Percentiles rank a stretch among this genome's conserved stretches.
phyloP scores from a whole-genome alignment of 2,888 invertebrate species.

The Bursaphelenchus okinawaensis region DNA sequence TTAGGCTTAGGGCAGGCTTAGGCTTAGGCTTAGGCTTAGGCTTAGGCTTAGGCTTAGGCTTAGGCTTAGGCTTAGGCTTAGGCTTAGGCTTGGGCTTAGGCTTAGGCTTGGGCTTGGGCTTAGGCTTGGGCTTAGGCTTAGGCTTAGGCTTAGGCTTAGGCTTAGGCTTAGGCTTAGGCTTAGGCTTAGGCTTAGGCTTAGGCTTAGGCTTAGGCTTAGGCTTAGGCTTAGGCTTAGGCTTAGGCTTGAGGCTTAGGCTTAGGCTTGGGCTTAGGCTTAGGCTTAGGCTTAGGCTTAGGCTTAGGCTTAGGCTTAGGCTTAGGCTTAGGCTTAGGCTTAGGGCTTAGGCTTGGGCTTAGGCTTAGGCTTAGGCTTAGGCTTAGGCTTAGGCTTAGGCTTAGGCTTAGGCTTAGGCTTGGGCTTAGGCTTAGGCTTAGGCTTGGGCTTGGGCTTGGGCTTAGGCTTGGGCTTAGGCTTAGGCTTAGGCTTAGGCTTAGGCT shows the following conservation, averaged over 20 bases:
- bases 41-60: neutral
- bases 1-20: slow-evolving; percentile 1
- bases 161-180: slow-evolving; percentile 7
- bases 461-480: neutral
- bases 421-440: neutral
- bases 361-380: neutral
- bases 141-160: slow-evolving; percentile 5
- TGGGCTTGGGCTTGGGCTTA: neutral
- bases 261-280: neutral
- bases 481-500: no score
- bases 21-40: neutral
- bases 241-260: neutral
- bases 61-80: neutral
- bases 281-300: slow-evolving; percentile 1
- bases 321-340: slow-evolving; percentile 1
- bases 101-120: neutral
- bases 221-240: slow-evolving; percentile 8
- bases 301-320: slow-evolving; percentile 1
- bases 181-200: slow-evolving; percentile 3
- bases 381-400: neutral
- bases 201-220: slow-evolving; percentile 6
- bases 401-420: neutral
- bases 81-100: neutral
- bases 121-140: slow-evolving; percentile 7
- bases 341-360: neutral